Conservation (phyloP, 2,888 invertebrate species). For the Hirtodrosophila confusa region DNA sequence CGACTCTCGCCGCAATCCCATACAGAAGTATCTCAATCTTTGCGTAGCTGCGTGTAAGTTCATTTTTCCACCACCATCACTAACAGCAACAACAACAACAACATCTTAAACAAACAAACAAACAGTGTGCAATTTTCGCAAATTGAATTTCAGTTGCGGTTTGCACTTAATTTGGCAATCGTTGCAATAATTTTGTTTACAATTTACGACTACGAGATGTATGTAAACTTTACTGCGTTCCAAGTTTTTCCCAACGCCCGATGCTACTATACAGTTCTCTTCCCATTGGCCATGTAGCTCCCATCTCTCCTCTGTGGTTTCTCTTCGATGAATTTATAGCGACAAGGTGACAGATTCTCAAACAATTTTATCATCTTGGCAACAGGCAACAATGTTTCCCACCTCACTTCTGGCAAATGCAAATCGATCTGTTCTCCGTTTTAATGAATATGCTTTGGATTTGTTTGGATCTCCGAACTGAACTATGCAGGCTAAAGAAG, state of each 20-base stretch:
- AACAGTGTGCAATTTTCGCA: conserved; percentile 56
- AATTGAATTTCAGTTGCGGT: conserved; percentile 74
- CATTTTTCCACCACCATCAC: conserved; percentile 5
- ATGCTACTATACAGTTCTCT: background rate
- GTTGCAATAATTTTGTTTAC: conserved; percentile 79
- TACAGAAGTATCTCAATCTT: conserved; percentile 43
- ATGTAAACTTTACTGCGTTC: conserved; percentile 58
- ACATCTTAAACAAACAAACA: conserved; percentile 67
- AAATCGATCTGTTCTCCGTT: conserved; percentile 24
- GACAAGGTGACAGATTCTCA: conserved; percentile 75
- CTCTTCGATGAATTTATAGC: conserved; percentile 59
- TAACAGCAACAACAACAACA: conserved; percentile 29
- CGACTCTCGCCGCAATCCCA: conserved; percentile 3
- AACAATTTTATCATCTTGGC: conserved; percentile 71
- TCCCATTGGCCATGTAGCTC: background rate
- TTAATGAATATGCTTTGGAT: conserved; percentile 35
- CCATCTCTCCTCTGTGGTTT: conserved; percentile 32
- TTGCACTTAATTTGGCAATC: conserved; percentile 79
- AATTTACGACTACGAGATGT: conserved; percentile 65
- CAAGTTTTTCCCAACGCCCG: conserved; percentile 33
- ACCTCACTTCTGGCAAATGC: conserved; percentile 13
- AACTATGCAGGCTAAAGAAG: background rate
- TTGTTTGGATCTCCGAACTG: conserved; percentile 34
- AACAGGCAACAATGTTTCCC: conserved; percentile 57
- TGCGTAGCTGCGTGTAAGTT: background rate